Percentiles rank a stretch among this genome's conserved stretches.
Evolutionary conservation across 2,888 invertebrate species (phyloP).

Genomic region (Seira sanloemensis): DNA sequence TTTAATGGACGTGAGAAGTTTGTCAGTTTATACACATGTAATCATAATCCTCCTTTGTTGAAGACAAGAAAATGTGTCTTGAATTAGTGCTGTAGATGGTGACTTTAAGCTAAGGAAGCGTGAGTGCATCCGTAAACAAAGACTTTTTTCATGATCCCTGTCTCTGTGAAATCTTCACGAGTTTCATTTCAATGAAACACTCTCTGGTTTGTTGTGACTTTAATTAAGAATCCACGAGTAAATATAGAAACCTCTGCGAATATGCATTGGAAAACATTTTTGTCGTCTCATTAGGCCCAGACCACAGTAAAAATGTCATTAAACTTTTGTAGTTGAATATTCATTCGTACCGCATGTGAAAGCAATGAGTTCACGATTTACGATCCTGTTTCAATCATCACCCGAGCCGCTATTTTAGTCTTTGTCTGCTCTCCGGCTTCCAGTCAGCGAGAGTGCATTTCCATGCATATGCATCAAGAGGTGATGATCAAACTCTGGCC

Average conservation of each 20-base stretch:
- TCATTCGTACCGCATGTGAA: background rate
- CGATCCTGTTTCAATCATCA: background rate
- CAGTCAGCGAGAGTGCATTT: background rate
- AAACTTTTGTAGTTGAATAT: background rate
- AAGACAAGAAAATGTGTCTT: background rate
- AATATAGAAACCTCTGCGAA: too few species aligned
- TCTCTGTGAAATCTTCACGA: background rate
- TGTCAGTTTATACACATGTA: background rate
- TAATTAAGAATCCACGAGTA: background rate
- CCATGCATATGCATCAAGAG: background rate
- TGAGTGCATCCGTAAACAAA: background rate
- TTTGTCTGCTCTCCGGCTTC: background rate
- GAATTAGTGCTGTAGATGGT: background rate
- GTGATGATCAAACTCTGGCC: background rate
- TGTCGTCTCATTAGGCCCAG: background rate
- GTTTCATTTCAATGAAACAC: background rate
- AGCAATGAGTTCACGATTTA: background rate
- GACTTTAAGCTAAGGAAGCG: background rate
- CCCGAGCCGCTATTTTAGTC: too few species aligned
- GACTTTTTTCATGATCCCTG: background rate
- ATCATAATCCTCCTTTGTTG: background rate
- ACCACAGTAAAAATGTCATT: background rate
- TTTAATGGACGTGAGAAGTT: background rate
- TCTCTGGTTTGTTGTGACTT: background rate
- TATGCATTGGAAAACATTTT: too few species aligned